A percentile compares a stretch with the other conserved stretches of the same genome.
Conservation (phyloP, 2,113 vertebrate genomes). For the Meriones unguiculatus region DNA sequence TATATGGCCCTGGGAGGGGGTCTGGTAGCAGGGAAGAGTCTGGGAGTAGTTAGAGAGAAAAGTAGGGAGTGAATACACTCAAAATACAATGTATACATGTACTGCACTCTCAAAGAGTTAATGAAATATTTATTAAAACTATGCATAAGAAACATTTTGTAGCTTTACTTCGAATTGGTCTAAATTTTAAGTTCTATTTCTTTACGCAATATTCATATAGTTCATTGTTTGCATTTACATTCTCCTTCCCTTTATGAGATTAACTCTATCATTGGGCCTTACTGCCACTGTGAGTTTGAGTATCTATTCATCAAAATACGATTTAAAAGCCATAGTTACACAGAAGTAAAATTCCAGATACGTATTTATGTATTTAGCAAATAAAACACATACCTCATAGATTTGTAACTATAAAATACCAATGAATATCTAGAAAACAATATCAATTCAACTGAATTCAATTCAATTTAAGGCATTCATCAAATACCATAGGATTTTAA, state of each 20-base stretch:
- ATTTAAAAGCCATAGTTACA: constrained; percentile 58
- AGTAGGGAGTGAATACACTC: neutral
- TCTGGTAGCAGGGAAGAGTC: neutral
- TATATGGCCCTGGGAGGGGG: neutral
- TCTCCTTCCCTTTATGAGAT: neutral
- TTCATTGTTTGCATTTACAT: neutral
- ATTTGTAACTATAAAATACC: constrained; percentile 39
- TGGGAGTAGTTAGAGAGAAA: neutral
- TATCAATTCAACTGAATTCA: constrained; percentile 14
- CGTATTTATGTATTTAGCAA: constrained; percentile 57
- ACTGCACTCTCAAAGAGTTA: neutral
- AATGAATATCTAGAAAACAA: constrained; percentile 6
- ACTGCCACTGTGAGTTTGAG: neutral
- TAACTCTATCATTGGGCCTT: constrained; percentile 49
- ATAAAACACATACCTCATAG: neutral
- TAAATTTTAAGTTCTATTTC: neutral
- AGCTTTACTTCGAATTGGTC: constrained; percentile 31
- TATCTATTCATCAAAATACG: constrained; percentile 2
- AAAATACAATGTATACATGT: neutral
- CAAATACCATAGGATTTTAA: constrained; percentile 38
- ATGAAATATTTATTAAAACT: neutral
- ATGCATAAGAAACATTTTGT: constrained; percentile 38
- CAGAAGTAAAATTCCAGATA: neutral
- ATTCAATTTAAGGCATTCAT: constrained; percentile 35
- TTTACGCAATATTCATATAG: constrained; percentile 20